A percentile compares a stretch with the other conserved stretches of the same genome.
Conservation (phyloP, 2,888 invertebrate species). For the Carcina quercana region DNA sequence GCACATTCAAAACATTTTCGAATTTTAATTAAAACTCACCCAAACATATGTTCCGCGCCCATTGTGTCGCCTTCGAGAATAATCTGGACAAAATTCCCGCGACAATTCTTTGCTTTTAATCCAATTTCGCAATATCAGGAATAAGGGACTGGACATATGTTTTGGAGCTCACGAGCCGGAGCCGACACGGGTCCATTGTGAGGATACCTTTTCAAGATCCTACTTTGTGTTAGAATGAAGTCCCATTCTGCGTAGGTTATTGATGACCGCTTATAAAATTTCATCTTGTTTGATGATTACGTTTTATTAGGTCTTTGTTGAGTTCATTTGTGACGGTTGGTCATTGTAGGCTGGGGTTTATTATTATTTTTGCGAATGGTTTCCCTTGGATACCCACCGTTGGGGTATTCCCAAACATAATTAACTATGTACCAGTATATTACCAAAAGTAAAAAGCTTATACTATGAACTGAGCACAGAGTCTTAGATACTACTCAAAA, state of each 20-base stretch:
- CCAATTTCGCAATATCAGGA: conserved; percentile 61
- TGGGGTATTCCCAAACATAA: too few species aligned
- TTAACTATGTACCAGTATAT: too few species aligned
- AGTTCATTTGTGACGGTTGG: conserved; percentile 28
- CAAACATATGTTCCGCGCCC: conserved; percentile 33
- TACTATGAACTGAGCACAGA: too few species aligned
- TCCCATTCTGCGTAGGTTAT: conserved; percentile 44
- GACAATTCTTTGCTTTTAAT: conserved; percentile 48
- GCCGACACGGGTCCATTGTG: conserved; percentile 47
- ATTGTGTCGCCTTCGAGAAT: conserved; percentile 45
- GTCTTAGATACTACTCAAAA: too few species aligned
- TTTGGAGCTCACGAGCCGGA: too few species aligned
- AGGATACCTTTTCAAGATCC: conserved; percentile 41
- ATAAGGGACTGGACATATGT: conserved; percentile 49
- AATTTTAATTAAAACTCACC: conserved; percentile 39
- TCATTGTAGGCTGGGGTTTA: too few species aligned
- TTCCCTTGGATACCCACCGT: too few species aligned
- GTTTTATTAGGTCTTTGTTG: conserved; percentile 49
- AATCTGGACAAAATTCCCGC: conserved; percentile 44
- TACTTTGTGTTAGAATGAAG: conserved; percentile 28
- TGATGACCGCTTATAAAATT: conserved; percentile 57
- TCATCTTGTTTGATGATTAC: conserved; percentile 35
- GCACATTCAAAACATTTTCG: conserved; percentile 36
- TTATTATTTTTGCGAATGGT: too few species aligned
- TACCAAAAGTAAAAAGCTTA: too few species aligned